phyloP scores from a whole-genome alignment of 92 coral and sea anemone genomes.

The Virgularia gustaviana region DNA sequence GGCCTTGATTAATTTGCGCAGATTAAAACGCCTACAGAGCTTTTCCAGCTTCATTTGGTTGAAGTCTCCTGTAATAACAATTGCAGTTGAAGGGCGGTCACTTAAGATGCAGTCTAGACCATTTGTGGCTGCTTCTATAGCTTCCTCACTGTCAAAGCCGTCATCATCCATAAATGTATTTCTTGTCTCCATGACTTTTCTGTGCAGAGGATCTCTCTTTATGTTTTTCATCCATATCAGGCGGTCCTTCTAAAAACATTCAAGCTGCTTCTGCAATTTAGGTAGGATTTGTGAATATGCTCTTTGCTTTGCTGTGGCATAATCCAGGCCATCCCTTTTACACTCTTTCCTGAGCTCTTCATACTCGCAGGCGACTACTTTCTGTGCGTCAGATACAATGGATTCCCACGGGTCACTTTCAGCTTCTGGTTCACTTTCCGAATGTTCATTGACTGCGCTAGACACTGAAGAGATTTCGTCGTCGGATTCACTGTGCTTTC shows the following conservation, averaged over 20 bases:
- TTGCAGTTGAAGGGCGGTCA: neutral
- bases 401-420: neutral
- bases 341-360: neutral
- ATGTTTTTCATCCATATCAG: neutral
- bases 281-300: neutral
- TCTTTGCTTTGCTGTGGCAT: neutral
- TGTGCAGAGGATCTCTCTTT: constrained; percentile 12
- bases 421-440: neutral
- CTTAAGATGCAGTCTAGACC: too few relatives aligned
- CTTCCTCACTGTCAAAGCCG: constrained; percentile 21
- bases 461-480: neutral
- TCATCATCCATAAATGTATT: neutral
- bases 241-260: neutral
- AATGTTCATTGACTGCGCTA: neutral
- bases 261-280: neutral
- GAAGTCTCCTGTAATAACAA: neutral
- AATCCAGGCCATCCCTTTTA: neutral
- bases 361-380: neutral
- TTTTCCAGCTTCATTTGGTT: neutral
- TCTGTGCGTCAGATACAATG: neutral
- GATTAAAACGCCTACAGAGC: neutral
- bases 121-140: constrained; percentile 1
- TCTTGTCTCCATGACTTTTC: constrained; percentile 12
- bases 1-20: too few relatives aligned
- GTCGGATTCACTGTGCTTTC: neutral